Conservation (phyloP, 1,140 invertebrate species). For the Tetranychus urticae region DNA sequence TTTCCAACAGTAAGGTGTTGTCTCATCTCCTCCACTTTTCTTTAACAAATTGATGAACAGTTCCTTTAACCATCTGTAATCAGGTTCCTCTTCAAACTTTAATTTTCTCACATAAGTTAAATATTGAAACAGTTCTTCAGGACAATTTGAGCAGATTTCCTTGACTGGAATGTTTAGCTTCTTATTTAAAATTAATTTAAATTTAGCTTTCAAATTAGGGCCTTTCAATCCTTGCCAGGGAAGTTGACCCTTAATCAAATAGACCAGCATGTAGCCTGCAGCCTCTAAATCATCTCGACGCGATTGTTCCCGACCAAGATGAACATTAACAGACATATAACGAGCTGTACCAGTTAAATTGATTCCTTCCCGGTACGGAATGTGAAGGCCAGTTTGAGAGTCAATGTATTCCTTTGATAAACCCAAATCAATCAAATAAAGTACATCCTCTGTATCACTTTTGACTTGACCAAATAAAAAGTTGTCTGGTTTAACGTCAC, state of each 20-base stretch:
- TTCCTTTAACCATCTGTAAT: constrained; percentile 91
- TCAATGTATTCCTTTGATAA: constrained; percentile 99
- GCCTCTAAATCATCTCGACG: constrained; percentile 96
- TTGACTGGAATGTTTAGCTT: constrained; percentile 94
- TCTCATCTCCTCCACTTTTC: no score
- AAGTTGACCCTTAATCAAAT: constrained; percentile 90
- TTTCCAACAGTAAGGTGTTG: no score
- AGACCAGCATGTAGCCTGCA: constrained; percentile 99
- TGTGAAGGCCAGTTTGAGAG: constrained; percentile 98
- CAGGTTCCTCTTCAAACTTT: constrained; percentile 98
- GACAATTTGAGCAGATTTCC: constrained; percentile 87
- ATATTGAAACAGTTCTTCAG: constrained; percentile 70
- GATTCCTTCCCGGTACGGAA: constrained; percentile 99
- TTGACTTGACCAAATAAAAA: constrained; percentile 95
- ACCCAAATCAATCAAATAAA: constrained; percentile 99
- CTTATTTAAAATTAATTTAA: constrained; percentile 99
- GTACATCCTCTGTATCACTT: constrained; percentile 79
- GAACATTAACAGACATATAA: constrained; percentile 99
- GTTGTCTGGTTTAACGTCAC: constrained; percentile 91
- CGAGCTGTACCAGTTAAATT: constrained; percentile 82
- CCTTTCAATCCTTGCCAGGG: constrained; percentile 99
- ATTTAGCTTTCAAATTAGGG: constrained; percentile 94
- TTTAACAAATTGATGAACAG: constrained; percentile 74
- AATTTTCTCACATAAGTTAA: constrained; percentile 76
- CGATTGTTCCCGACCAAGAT: constrained; percentile 95